Base-by-base conservation (phyloP, 1,140 invertebrate species). In the Drosophila miranda region DNA sequence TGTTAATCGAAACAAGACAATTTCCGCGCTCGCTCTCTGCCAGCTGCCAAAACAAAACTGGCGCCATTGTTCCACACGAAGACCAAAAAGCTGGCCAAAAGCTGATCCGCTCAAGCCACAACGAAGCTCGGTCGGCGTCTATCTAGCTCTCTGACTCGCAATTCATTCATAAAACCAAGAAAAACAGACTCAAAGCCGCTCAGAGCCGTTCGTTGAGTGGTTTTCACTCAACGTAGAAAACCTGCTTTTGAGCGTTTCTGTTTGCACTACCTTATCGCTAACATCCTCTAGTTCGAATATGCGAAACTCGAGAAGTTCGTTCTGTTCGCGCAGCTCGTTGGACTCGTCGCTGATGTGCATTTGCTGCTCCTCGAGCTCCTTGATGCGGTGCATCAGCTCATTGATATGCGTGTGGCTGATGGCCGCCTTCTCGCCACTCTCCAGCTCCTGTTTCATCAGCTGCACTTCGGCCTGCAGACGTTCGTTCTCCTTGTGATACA, bases 301-400 rank as follows among this genome's bases (percentile, higher is more conserved):
- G 30, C 92, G 86, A 90, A 93, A 93, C 81, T 93, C 92, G 28
- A 92, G 87, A 14, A 93, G 75, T 79, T 93, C 92, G 67, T 92
- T 92, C 66, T 93, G 92, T 62, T 93, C 92, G 16, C 91, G 83
- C 48, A 92, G 64, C 62, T 93, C 92, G 71, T 91, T 90, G 50
- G 91, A 55, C 61, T 93, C 92, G 11, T 78, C 72, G 58, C 87
- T 84, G 8, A 92, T 74, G 44, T 90, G 73, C 67, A 91, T 75
- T 45, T 91, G 91, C 41, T 91, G 90, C 34, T 92, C 91, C 70
- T 91, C 84, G 43, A 91, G 44, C 13, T 82, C 75, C 54, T 79
- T 73, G 53, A 91, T 77, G 26, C 88, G 74, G 49, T 91, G 88
- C 69, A 77, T 55, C 34, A 91, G 72, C 48, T 90, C 72, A 50